Base-by-base conservation (phyloP, 30 jellyfish, hydroid and myxozoan species). In the Pelagia noctiluca region DNA sequence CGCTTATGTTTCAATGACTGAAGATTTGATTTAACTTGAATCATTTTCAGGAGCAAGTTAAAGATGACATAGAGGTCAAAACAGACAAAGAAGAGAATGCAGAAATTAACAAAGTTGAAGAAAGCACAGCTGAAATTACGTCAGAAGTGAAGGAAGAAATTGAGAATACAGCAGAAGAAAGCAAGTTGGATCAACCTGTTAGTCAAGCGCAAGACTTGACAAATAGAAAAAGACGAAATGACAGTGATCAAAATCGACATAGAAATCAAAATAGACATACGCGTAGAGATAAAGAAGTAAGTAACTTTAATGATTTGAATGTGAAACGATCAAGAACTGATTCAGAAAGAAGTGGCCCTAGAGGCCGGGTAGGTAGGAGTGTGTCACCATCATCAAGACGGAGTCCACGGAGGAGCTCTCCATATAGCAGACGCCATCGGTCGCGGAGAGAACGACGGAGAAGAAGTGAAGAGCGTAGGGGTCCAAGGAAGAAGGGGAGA, bases 401-500 rank as follows among this genome's bases (percentile, higher is more conserved):
- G 30, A 79, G 96, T 26, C 94, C 89, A 11, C 52, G 91, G 46
- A 35, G 94, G 64, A 82, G 89, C 32, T 90, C 97, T 13, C 97
- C 97, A 30, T 63, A 73, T 12, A 83, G 88, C 7, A 76, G 93
- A 75, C 64, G 90, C 12, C 50, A 87, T 36, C 65, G 97, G 31
- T 83, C 88, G n/a, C 76, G 96, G 35, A 90, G 94, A 64, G 88
- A 84, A 2, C 76, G 88, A 66, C 66, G 88, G 46, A 72, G 82
- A 12, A 67, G 88, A 13, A 84, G 94, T 48, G 94, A 64, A 35
- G 88, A 75, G 2, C 61, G 94, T 33, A 84, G 94, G 70, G 65
- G 90, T 67, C 78, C 90, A 24, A 77, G 89, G 35, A 80, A 79
- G 89, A 78, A 77, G 72, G 90, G 78, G 71, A 78, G 90, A 72